Base-by-base conservation (phyloP, 1,140 invertebrate species). In the Bombus impatiens region DNA sequence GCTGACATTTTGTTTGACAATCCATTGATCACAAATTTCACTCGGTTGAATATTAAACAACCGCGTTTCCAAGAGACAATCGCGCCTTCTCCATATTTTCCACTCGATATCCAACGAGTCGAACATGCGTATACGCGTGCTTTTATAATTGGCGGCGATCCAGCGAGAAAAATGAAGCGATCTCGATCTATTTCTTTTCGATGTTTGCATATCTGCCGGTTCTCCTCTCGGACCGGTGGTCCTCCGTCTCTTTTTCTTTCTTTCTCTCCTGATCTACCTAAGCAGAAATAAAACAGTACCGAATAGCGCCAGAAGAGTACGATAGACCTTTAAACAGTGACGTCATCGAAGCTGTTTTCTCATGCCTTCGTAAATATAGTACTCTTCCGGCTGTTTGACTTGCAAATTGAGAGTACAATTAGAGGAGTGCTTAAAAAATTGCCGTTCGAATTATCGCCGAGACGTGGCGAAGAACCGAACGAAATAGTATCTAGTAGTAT, bases 251-350 rank as follows among this genome's bases (percentile, higher is more conserved):
- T 32, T 35, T 13, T 18, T 35, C n/a, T 67, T 42, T 22, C 15
- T 67, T 32, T 53, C 10, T 71, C 15, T 75, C 1, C 35, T 22
- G 9, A 13, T 72, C 44, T 62, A n/a, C 53, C 86, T 74, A 85
- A 78, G 87, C 86, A 89, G 82, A 89, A 90, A 89, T 90, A 86
- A 89, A 90, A 90, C 89, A n/a, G 80, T 65, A 75, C 65, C 79
- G 84, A 90, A 89, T 90, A 87, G 78, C 82, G 81, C 70, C 79
- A 86, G 82, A 67, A 77, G 84, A 90, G 62, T 57, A 81, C 79
- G 88, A 40, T 71, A 87, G 86, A 90, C 82, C 78, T 87, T 90
- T 90, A 80, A 78, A 82, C 59, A 40, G 89, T 89, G 88, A 89
- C 89, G 83, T 84, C 79, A 85, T 59, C 76, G 76, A 78, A 65